Base-by-base conservation (phyloP, 2,888 invertebrate genomes). In the Dynastes hyllus region DNA sequence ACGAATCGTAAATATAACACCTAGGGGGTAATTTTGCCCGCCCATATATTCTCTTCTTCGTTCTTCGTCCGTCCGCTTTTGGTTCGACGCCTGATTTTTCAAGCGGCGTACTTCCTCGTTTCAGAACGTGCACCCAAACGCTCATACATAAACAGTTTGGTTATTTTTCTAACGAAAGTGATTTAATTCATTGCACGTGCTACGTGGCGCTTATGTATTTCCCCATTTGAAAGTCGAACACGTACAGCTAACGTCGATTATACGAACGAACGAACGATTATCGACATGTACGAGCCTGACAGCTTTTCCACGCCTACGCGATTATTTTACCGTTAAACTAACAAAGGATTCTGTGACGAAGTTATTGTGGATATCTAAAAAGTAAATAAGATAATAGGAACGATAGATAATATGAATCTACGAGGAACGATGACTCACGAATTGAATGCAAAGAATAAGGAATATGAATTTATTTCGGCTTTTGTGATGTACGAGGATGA, bases 1-100 rank as follows among this genome's bases (percentile, higher is more conserved):
- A 75, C 61, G 63, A 75, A 75, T 75, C 50, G 61, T 75, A 75
- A 63, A 75, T 75, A 75, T 75, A 75, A 75, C 73, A 75, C 61
- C 73, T 61, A 71, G 61, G 73, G 73, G 73, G 73, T 75, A 61
- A 75, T 75, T 75, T 63, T 50, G 73, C 16, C 61, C 73, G 61
- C 73, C 73, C 61, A 63, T 63, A 45, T 51, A 29, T 27, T 50
- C 29, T 11, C 22, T 27, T n/a, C 69, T 37, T 51, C 45, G 22
- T 51, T 27, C 29, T 69, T 69, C 51, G 29, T 51, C n/a, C 51
- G 27, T 29, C 8, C n/a, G 11, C 40, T 67, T 45, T n/a, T 22
- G 13, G 66, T 40, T 4, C 29, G 13, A 67, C 66, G 66, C 45
- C 66, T 40, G 66, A 55, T 55, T 55, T 22, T 55, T 55, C 55